A percentile compares a stretch with the other conserved stretches of the same genome.
These are phyloP conservation scores for Nothobranchius furzeri DNA, from an alignment of 2,113 vertebrate genomes.

Conservation along the genomic window DNA sequence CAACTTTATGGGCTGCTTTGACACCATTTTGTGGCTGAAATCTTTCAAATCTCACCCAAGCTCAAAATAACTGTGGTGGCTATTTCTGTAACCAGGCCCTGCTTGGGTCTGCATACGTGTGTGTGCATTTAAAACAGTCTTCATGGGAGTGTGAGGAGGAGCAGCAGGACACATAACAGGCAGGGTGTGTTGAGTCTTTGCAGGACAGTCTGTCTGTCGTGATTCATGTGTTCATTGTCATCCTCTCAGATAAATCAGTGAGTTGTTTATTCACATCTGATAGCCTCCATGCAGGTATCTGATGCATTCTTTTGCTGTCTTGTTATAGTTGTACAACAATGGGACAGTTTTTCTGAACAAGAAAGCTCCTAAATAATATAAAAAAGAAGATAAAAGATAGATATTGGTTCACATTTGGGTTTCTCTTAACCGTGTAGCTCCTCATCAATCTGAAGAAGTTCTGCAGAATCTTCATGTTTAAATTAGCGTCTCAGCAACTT, in stretches of 20 bases:
- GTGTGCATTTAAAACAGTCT: neutral
- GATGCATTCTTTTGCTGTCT: neutral
- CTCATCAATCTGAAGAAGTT: neutral
- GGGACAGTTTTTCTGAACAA: neutral
- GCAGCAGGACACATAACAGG: neutral
- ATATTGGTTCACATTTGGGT: neutral
- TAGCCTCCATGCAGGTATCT: slow-evolving; percentile 21
- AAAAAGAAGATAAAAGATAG: neutral
- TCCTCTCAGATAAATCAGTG: slow-evolving; percentile 3
- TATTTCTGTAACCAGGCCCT: slow-evolving; percentile 1
- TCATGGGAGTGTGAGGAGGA: slow-evolving; percentile 6
- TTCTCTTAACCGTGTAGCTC: neutral
- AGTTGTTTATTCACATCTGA: neutral
- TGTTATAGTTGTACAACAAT: neutral
- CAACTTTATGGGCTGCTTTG: neutral
- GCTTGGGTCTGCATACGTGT: neutral
- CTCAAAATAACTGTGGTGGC: slow-evolving; percentile 6
- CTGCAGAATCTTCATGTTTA: neutral
- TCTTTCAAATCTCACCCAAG: slow-evolving; percentile 13
- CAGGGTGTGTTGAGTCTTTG: slow-evolving; percentile 10
- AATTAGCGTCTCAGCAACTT: neutral
- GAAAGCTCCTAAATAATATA: neutral
- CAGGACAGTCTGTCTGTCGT: too few species aligned
- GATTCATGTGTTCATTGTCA: too few species aligned
- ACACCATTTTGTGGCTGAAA: slow-evolving; percentile 19